A percentile compares a stretch with the other conserved stretches of the same genome.
Evolutionary conservation across 2,888 invertebrate species (phyloP).

Genomic region (Bembecia ichneumoniformis): DNA sequence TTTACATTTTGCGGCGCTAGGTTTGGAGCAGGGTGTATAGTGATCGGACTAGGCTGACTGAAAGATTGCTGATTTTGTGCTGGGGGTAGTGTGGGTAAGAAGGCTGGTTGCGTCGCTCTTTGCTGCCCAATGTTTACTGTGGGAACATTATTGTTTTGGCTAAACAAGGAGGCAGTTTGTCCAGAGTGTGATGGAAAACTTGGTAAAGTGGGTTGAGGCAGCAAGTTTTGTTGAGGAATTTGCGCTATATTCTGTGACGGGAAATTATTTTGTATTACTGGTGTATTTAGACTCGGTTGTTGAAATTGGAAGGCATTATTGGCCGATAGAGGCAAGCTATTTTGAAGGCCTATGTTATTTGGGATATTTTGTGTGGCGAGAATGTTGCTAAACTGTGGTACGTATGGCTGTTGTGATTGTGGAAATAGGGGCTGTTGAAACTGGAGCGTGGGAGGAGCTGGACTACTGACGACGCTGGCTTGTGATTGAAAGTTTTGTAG

Average conservation of each 20-base stretch:
- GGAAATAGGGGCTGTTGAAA: slow-evolving; percentile 38
- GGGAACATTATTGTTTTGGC: slow-evolving; percentile 33
- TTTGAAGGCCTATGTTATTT: slow-evolving; percentile 26
- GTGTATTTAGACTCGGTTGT: slow-evolving; percentile 30
- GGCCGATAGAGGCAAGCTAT: slow-evolving; percentile 28
- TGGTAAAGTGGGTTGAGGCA: slow-evolving; percentile 50
- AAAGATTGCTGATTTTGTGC: slow-evolving; percentile 40
- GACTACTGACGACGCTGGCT: slow-evolving; percentile 32
- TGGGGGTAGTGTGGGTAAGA: slow-evolving; percentile 48
- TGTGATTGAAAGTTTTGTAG: slow-evolving; percentile 54
- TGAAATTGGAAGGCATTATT: slow-evolving; percentile 43
- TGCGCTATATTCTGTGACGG: slow-evolving; percentile 37
- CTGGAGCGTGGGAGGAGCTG: slow-evolving; percentile 29
- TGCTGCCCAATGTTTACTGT: slow-evolving; percentile 46
- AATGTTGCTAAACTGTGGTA: slow-evolving; percentile 53
- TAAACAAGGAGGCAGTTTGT: slow-evolving; percentile 36
- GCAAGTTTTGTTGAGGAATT: slow-evolving; percentile 16
- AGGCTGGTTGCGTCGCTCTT: slow-evolving; percentile 50
- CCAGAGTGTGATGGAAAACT: slow-evolving; percentile 42
- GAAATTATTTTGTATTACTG: slow-evolving; percentile 35
- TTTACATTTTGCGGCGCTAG: slow-evolving; percentile 49
- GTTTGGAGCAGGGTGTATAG: slow-evolving; percentile 62
- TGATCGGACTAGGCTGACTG: slow-evolving; percentile 52
- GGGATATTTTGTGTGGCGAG: slow-evolving; percentile 36
- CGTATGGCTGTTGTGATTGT: slow-evolving; percentile 45